phyloP scores from a whole-genome alignment of 2,797 vertebrate species.

The Heterohyrax brucei region DNA sequence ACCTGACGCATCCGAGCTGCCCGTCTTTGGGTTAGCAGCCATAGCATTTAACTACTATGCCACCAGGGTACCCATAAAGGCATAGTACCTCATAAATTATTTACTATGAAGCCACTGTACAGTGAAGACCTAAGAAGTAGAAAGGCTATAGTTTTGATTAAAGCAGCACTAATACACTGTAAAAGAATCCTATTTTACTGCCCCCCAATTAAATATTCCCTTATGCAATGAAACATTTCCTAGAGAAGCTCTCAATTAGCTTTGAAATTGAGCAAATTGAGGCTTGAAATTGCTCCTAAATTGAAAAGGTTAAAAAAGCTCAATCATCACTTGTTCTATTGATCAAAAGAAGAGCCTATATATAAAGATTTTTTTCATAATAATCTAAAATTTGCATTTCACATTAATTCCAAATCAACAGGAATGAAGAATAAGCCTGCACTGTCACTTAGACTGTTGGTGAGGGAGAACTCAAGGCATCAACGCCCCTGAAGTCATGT shows the following conservation, averaged over 20 bases:
- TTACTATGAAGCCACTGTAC: neutral
- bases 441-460: neutral
- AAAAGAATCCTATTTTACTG: neutral
- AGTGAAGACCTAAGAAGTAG: neutral
- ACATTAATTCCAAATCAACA: conserved; percentile 17
- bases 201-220: neutral
- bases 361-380: neutral
- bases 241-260: neutral
- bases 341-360: neutral
- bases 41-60: no score
- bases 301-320: neutral
- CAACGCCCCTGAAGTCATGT: neutral
- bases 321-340: neutral
- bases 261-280: neutral
- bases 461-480: neutral
- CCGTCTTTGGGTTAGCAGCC: no score
- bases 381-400: neutral
- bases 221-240: conserved; percentile 4
- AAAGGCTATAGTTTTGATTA: neutral
- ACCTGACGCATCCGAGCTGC: no score
- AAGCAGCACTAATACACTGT: neutral
- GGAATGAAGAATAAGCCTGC: neutral
- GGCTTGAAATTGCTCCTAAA: conserved; percentile 26
- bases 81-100: neutral
- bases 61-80: neutral